These are phyloP conservation scores for Melanotaenia pygmaea DNA, from an alignment of 2,797 vertebrate species.

Conservation along the genomic window DNA sequence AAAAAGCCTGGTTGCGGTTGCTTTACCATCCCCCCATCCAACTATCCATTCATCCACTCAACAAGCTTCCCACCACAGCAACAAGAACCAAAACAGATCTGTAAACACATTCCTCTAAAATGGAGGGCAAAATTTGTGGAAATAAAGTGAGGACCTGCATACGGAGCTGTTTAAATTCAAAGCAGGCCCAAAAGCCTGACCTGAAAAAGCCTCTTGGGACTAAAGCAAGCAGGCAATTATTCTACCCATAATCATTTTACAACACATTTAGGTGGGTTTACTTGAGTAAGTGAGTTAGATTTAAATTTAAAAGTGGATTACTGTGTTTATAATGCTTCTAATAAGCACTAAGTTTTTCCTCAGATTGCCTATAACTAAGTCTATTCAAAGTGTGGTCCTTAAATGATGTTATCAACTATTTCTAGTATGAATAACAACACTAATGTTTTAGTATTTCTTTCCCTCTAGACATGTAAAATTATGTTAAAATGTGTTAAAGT, in stretches of 20 bases:
- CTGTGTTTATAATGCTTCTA: no score
- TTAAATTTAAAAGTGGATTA: no score
- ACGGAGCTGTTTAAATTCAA: neutral
- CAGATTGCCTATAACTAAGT: no score
- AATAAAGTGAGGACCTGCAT: neutral
- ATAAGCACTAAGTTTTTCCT: no score
- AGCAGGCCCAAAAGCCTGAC: neutral
- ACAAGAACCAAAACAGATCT: constrained; percentile 43
- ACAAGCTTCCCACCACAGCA: constrained; percentile 35
- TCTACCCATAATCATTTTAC: neutral
- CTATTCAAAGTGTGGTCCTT: no score
- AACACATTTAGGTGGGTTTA: no score
- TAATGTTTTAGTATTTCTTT: no score
- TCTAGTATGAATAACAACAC: no score
- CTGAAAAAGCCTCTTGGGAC: neutral
- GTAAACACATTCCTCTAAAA: constrained; percentile 67
- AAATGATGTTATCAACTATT: no score
- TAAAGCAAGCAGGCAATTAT: neutral
- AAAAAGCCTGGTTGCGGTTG: neutral
- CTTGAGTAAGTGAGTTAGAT: no score
- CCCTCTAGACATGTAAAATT: no score
- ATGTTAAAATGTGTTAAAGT: no score
- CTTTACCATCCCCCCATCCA: constrained; percentile 25
- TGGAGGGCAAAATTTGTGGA: constrained; percentile 14
- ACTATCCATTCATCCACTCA: constrained; percentile 30